Base-by-base conservation (phyloP, 2,113 vertebrate species). In the Nesogale talazaci region DNA sequence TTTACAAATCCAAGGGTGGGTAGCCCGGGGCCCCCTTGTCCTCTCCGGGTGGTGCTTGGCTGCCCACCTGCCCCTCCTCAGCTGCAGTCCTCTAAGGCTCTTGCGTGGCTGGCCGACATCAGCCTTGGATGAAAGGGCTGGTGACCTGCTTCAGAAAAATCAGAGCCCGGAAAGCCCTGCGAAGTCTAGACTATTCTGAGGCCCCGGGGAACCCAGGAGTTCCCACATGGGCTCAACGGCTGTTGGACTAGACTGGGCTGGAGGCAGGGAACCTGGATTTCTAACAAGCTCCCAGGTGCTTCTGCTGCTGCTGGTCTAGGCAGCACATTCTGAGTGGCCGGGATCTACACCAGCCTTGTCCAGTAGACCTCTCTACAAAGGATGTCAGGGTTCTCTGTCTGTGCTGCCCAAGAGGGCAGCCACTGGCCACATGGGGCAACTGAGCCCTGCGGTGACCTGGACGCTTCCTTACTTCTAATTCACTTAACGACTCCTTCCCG, bases 11-110 rank as follows among this genome's bases (percentile, higher is more conserved):
- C 72, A 75, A 27, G 36, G 2, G 11, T 29, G 38, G 16, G 42
- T 29, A 25, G n/a, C 0, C 34, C 1, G 34, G 72, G 61, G 76
- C 40, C 38, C 15, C 1, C 0, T 1, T 25, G 7, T 0, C n/a
- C 56, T 29, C 63, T 40, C 67, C 3, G 8, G 74, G 34, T 0
- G 19, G 70, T 1, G 0, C 67, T 6, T 1, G 61, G 65, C 5
- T 31, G 63, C 46, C 38, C 1, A 0, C 63, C 3, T 23, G 17
- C 72, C 25, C 8, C 0, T 65, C n/a, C 9, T 61, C 75, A n/a
- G 15, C 23, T 16, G 19, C 46, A 91, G 17, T 63, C 9, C 19
- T 7, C 34, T 1, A 16, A 22, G 61, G 42, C 7, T 2, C n/a
- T 29, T 15, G 67, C 46, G 34, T 23, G 46, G 5, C 27, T 10